A percentile compares a stretch with the other conserved stretches of the same genome.
Evolutionary conservation across 1,140 invertebrate species (phyloP).

Genomic region (Drosophila subobscura): DNA sequence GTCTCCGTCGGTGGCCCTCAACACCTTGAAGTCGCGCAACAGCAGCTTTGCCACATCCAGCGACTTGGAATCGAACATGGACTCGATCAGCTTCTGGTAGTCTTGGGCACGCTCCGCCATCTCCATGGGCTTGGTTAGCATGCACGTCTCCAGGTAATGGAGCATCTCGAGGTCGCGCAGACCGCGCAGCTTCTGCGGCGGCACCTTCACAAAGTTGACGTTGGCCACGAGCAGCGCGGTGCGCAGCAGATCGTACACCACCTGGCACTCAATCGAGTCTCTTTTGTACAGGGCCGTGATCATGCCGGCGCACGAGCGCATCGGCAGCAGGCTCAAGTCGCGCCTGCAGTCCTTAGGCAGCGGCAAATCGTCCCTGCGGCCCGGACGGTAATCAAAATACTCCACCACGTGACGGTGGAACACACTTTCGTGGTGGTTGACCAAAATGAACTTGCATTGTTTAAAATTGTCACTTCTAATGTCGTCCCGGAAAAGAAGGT

Average conservation of each 20-base stretch:
- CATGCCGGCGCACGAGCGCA: conserved; percentile 90
- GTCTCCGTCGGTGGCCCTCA: conserved; percentile 84
- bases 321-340: conserved; percentile 84
- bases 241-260: conserved; percentile 79
- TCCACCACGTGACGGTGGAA: conserved; percentile 84
- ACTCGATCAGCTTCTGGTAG: conserved; percentile 84
- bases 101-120: conserved; percentile 66
- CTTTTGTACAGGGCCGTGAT: conserved; percentile 60
- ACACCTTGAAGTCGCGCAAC: conserved; percentile 84
- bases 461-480: too few relatives aligned
- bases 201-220: conserved; percentile 85
- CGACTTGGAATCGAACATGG: conserved; percentile 85
- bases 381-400: conserved; percentile 90
- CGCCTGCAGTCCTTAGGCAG: conserved; percentile 76
- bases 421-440: conserved; percentile 89
- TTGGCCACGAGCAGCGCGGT: conserved; percentile 90
- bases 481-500: conserved; percentile 85
- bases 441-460: conserved; percentile 85
- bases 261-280: conserved; percentile 30
- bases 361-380: conserved; percentile 84
- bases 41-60: conserved; percentile 79
- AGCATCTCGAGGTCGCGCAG: conserved; percentile 34
- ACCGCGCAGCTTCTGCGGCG: conserved; percentile 85
- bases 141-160: conserved; percentile 83
- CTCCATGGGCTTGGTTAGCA: conserved; percentile 35